Evolutionary conservation across 2,113 vertebrate genomes (phyloP).

Genomic region (Rhabdomys dilectus): DNA sequence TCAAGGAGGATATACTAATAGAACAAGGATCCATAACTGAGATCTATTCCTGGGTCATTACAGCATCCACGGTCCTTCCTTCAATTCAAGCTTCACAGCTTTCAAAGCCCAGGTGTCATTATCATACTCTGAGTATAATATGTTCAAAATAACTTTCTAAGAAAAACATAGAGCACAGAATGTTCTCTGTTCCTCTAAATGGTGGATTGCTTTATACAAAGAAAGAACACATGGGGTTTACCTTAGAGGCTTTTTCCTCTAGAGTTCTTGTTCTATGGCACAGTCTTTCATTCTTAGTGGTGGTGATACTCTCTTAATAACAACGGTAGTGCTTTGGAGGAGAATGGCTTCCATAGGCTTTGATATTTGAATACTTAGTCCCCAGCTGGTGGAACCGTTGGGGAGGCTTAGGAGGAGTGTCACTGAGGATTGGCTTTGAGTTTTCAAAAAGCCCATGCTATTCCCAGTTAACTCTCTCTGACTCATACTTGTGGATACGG

Average conservation of each 20-base stretch:
- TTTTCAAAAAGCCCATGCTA: neutral
- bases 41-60: neutral
- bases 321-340: neutral
- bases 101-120: neutral
- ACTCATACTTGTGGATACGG: neutral
- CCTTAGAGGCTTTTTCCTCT: neutral
- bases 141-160: neutral
- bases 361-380: neutral
- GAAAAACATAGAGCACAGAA: conserved; percentile 3
- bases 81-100: neutral
- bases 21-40: neutral
- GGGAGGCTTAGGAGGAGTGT: neutral
- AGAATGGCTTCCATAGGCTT: neutral
- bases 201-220: neutral
- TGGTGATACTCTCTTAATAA: neutral
- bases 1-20: neutral
- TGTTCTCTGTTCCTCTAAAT: neutral
- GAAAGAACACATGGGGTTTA: neutral
- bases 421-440: neutral
- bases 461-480: neutral
- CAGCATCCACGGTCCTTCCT: neutral
- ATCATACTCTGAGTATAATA: neutral
- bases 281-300: neutral
- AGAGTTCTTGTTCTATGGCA: neutral
- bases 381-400: neutral